Conservation (phyloP, 1,140 invertebrate genomes). For the Drosophila fuyamai region DNA sequence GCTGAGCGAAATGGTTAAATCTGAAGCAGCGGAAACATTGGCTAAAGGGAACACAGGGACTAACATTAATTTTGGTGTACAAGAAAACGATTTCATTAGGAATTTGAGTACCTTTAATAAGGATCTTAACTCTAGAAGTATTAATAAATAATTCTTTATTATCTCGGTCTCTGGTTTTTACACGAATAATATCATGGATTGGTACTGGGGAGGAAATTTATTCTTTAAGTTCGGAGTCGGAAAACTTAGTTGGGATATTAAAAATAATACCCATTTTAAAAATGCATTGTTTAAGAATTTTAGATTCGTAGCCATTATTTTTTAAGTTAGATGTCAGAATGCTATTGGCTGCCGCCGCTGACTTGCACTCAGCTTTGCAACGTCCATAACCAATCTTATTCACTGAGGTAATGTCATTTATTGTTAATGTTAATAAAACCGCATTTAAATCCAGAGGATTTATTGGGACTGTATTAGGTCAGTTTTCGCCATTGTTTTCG, state of each 20-base stretch:
- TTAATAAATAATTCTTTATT: background rate
- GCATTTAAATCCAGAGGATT: too few species aligned
- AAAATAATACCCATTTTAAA: background rate
- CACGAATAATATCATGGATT: too few species aligned
- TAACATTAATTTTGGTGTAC: background rate
- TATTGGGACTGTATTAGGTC: too few species aligned
- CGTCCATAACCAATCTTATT: background rate
- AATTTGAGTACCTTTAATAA: background rate
- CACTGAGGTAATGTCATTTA: background rate
- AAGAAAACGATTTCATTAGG: background rate
- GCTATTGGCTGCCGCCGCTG: background rate
- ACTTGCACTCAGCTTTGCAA: conserved; percentile 4
- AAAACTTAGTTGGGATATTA: too few species aligned
- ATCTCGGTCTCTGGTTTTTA: background rate
- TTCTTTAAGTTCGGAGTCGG: too few species aligned
- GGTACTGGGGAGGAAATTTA: too few species aligned
- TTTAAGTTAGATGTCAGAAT: background rate
- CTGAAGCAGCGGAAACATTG: background rate
- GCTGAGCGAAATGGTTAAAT: background rate
- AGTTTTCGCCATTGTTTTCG: too few species aligned
- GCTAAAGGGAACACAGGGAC: background rate
- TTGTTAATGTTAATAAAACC: background rate
- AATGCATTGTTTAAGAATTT: background rate
- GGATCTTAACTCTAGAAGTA: too few species aligned
- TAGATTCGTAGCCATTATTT: background rate